Evolutionary conservation across 2,797 vertebrate species (phyloP).

Genomic region (Euthynnus affinis): DNA sequence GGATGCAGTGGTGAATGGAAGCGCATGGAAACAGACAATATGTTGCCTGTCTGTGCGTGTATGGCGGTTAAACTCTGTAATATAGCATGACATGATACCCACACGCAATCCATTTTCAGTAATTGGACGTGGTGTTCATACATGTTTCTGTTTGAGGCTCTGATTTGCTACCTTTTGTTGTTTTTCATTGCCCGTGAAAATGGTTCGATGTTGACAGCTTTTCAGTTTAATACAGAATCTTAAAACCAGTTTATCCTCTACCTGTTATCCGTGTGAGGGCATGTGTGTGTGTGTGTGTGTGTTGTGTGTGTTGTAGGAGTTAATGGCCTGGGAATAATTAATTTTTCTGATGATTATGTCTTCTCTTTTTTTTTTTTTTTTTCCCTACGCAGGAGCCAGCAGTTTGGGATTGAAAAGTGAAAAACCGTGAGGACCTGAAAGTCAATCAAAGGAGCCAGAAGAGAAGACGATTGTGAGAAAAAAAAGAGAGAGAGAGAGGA

Average conservation of each 20-base stretch:
- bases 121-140: constrained; percentile 31
- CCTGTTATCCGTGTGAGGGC: background rate
- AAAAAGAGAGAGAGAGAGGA: constrained; percentile 77
- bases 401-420: constrained; percentile 85
- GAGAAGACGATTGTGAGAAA: constrained; percentile 78
- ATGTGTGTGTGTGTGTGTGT: constrained; percentile 10
- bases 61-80: constrained; percentile 22
- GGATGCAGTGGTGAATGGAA: constrained; percentile 30
- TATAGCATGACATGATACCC: background rate
- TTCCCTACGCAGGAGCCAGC: constrained; percentile 84
- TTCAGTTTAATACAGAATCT: background rate
- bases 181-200: constrained; percentile 8
- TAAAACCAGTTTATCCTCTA: constrained; percentile 37
- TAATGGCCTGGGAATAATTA: background rate
- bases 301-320: too few species aligned
- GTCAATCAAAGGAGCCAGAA: constrained; percentile 78
- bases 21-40: constrained; percentile 31
- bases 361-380: constrained; percentile 58
- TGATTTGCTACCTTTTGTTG: constrained; percentile 18
- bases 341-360: background rate
- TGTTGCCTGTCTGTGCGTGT: constrained; percentile 56
- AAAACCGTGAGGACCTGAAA: constrained; percentile 84
- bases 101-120: background rate
- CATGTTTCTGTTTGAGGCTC: constrained; percentile 36
- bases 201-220: background rate